Percentiles rank a stretch among this genome's conserved stretches.
These are phyloP conservation scores for Rhagophthalmus giganteus DNA, from an alignment of 2,888 invertebrate genomes.

Conservation along the genomic window DNA sequence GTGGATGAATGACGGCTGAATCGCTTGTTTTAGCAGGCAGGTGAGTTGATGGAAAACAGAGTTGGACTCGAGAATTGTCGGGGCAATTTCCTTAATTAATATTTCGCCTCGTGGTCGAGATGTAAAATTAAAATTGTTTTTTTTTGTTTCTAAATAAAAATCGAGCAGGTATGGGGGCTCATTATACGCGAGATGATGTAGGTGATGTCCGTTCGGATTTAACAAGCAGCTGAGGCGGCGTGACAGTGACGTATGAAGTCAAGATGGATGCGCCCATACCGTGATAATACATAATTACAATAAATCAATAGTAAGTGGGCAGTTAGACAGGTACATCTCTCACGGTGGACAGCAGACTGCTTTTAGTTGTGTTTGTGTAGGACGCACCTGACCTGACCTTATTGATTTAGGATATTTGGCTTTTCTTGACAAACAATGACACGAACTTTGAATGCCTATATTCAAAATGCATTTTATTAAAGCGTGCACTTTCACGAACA, in stretches of 20 bases:
- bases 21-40: constrained; percentile 48
- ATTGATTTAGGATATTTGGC: constrained; percentile 44
- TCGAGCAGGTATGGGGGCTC: too few relatives aligned
- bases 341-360: constrained; percentile 42
- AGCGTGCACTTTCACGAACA: constrained; percentile 2
- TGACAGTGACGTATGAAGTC: constrained; percentile 42
- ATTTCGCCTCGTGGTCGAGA: too few relatives aligned
- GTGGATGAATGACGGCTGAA: constrained; percentile 52
- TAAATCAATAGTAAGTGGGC: constrained; percentile 47
- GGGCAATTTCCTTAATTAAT: too few relatives aligned
- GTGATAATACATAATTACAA: constrained; percentile 43
- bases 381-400: constrained; percentile 43
- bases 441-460: constrained; percentile 14
- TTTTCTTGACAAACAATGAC: constrained; percentile 38
- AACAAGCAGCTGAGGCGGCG: constrained; percentile 26
- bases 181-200: constrained; percentile 24
- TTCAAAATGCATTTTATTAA: background rate
- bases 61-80: constrained; percentile 19
- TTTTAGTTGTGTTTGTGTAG: constrained; percentile 45
- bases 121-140: too few relatives aligned
- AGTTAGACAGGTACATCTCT: constrained; percentile 44
- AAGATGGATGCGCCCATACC: constrained; percentile 40
- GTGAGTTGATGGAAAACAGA: constrained; percentile 31
- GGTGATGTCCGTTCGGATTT: constrained; percentile 26
- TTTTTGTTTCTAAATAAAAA: too few relatives aligned